These are phyloP conservation scores for Metalampra italica DNA, from an alignment of 2,888 invertebrate genomes.

Conservation along the genomic window DNA sequence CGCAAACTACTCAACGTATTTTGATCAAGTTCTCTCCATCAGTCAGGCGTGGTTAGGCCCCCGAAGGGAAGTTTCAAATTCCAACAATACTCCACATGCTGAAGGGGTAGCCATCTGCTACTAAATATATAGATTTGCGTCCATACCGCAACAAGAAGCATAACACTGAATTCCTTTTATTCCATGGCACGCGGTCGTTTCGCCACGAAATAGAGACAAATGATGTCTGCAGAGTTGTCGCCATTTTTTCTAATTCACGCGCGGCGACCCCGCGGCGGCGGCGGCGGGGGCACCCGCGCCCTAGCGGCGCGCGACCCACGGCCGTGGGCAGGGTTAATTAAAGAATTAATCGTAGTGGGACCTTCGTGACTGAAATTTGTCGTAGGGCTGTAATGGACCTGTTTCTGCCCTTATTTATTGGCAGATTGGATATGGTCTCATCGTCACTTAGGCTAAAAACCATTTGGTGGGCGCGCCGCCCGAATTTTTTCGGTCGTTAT, in stretches of 20 bases:
- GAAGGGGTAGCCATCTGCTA: no score
- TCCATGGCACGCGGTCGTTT: slow-evolving; percentile 22
- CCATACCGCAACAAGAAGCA: slow-evolving; percentile 7
- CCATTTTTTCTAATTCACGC: slow-evolving; percentile 62
- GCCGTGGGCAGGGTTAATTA: slow-evolving; percentile 54
- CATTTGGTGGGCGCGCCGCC: no score
- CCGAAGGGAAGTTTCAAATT: no score
- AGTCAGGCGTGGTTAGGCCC: no score
- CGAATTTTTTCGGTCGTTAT: no score
- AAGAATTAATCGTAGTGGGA: slow-evolving; percentile 55
- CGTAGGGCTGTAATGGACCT: slow-evolving; percentile 35
- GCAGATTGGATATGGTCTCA: neutral
- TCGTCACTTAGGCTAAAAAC: no score
- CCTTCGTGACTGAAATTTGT: slow-evolving; percentile 53
- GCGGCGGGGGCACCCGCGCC: slow-evolving; percentile 24
- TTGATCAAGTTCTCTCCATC: no score
- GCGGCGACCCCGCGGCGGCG: slow-evolving; percentile 23
- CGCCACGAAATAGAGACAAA: slow-evolving; percentile 51
- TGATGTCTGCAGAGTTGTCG: slow-evolving; percentile 44
- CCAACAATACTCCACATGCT: no score
- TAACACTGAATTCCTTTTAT: slow-evolving; percentile 17
- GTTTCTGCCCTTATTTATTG: slow-evolving; percentile 3
- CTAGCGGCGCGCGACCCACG: slow-evolving; percentile 17
- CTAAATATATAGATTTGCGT: no score
- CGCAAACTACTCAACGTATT: no score